Base-by-base conservation (phyloP, 2,888 invertebrate genomes). In the Tenodera sinensis region DNA sequence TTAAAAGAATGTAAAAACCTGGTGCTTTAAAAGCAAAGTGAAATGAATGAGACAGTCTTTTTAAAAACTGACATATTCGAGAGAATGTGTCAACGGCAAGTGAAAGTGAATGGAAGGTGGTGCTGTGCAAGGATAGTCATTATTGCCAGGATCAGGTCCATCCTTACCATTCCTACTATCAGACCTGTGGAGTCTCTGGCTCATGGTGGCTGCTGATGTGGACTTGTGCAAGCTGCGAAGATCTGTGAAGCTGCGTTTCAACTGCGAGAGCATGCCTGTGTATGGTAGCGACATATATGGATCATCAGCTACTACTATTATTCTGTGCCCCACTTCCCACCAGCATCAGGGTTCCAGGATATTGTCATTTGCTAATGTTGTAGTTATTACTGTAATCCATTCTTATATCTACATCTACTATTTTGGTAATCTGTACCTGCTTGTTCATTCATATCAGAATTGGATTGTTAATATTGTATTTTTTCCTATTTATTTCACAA, bases 201-300 rank as follows among this genome's bases (percentile, higher is more conserved):
- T 90, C 91, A 87, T 42, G 30, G 87, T n/a, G 34, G 87, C 87
- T 34, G 83, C 42, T 82, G 87, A 87, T 83, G 92, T 91, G 91
- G 92, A 91, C 87, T 85, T 90, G 90, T 88, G 83, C 90, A 96
- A 96, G 94, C 87, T 83, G n/a, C 96, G 96, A 94, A 97, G 96
- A 94, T 97, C 97, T 93, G 97, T 97, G 95, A 97, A 96, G 95
- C 97, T 97, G 95, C 97, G 95, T 96, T 97, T 97, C 95, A 97
- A 96, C 95, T 97, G 96, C 95, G 96, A 96, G 95, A 97, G 96
- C 96, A 97, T 96, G 96, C 97, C 97, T 97, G 96, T 83, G 71
- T 30, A 54, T 27, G 82, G 82, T 71, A 71, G 54, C 54, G 54
- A 71, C 54, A 71, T 71, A 71, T 20, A 71, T 71, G 54, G 54